A percentile compares a stretch with the other conserved stretches of the same genome.
Evolutionary conservation across 2,113 vertebrate genomes (phyloP).

Genomic region (Oxyura jamaicensis): DNA sequence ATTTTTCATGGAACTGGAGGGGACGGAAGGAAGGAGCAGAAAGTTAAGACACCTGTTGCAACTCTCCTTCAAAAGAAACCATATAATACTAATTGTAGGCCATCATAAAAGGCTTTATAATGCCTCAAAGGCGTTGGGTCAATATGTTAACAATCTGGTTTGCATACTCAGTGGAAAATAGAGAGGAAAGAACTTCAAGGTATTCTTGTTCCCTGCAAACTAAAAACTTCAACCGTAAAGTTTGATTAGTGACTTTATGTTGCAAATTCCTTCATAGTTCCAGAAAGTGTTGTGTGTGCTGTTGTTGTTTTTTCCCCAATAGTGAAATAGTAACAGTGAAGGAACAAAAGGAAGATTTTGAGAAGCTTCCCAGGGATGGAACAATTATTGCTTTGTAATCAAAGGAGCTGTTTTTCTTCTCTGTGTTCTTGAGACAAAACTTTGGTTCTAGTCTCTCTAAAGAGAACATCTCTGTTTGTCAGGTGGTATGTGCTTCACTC

Average conservation of each 20-base stretch:
- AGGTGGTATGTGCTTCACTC: background rate
- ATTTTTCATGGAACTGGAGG: slow-evolving; percentile 46
- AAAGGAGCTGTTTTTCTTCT: background rate
- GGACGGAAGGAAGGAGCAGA: slow-evolving; percentile 18
- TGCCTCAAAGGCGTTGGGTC: slow-evolving; percentile 9
- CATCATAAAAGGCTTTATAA: slow-evolving; percentile 16
- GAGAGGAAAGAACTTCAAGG: slow-evolving; percentile 37
- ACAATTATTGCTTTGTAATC: background rate
- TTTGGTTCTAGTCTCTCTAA: background rate
- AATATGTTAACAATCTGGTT: slow-evolving; percentile 58
- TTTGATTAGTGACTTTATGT: slow-evolving; percentile 15
- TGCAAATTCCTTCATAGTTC: slow-evolving; percentile 17
- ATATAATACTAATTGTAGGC: slow-evolving; percentile 42
- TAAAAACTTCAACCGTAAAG: background rate
- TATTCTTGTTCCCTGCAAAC: background rate
- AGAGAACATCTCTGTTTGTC: slow-evolving; percentile 3
- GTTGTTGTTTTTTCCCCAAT: background rate
- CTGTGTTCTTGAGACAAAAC: background rate
- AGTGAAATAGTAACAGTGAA: background rate
- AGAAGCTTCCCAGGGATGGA: background rate
- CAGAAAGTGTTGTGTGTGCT: background rate
- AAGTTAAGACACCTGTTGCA: slow-evolving; percentile 50
- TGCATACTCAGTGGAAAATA: slow-evolving; percentile 15
- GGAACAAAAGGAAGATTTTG: slow-evolving; percentile 9
- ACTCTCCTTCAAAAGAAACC: slow-evolving; percentile 54